Base-by-base conservation (phyloP, 92 coral and sea anemone species). In the Porites divaricata region DNA sequence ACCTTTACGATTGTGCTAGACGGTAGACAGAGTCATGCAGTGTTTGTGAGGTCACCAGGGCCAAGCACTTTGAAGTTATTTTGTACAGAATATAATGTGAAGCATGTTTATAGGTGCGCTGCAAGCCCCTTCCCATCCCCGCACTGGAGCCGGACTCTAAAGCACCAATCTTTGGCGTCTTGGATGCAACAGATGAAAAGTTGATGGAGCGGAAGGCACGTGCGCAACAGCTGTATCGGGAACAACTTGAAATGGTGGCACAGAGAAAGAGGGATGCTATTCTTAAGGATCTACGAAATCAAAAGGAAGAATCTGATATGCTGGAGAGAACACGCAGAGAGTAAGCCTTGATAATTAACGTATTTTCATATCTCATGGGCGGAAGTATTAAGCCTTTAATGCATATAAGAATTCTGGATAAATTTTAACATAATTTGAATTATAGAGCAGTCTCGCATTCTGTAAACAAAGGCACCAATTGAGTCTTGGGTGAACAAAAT, bases 161-260 rank as follows among this genome's bases (percentile, higher is more conserved):
- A 67, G 97, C 92, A 2, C 99, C 99, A 49, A 95, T 97, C 83
- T 97, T 97, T 79, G 99, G 99, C 21, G 79, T 93, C 16, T 87
- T 85, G 58, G 99, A 97, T 63, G 95, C 95, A n/a, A 97, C 98
- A 21, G 94, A 95, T 56, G 97, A 93, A 48, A 97, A 97, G 71
- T 84, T 95, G 75, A 84, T 85, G 6, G 98, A 97, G 16, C 88
- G 93, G 54, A 82, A 92, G 61, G 66, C 75, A 56, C 93, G 99
- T 22, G 96, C 98, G n/a, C 95, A 95, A 41, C 81, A 88, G 78
- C 77, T 97, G 73, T 97, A 95, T 65, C 96, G 89, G 62, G 99
- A 97, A 19, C 99, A 97, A 79, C 90, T 97, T 70, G 98, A 93
- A 78, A 93, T 97, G 99, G 99, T 97, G 77, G 93, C 98, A 45